These are phyloP conservation scores for Uria lomvia DNA, from an alignment of 2,113 vertebrate species.

Conservation along the genomic window DNA sequence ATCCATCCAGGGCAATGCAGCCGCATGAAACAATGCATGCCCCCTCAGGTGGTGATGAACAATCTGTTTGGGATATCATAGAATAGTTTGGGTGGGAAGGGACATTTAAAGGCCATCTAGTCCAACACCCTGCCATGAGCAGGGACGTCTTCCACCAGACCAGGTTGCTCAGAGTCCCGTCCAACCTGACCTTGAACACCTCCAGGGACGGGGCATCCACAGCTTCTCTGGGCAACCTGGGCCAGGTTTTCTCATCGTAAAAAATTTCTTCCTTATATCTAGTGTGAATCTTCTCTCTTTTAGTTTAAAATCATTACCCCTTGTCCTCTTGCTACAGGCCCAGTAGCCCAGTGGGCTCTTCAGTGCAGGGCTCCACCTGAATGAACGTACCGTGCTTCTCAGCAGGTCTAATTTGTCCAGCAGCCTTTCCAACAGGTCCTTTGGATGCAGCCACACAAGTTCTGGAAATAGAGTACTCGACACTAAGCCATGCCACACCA, in stretches of 20 bases:
- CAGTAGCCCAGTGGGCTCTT: neutral
- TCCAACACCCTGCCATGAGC: neutral
- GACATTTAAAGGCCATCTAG: neutral
- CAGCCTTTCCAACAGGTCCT: neutral
- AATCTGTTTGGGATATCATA: neutral
- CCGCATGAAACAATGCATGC: neutral
- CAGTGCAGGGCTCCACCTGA: neutral
- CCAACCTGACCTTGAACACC: neutral
- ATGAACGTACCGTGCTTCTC: neutral
- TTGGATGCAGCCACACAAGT: neutral
- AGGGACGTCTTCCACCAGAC: neutral
- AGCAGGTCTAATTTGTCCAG: neutral
- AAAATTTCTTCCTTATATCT: neutral
- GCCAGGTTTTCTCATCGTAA: fast-evolving
- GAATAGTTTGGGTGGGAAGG: neutral
- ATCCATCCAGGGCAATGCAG: neutral
- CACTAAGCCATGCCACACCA: neutral
- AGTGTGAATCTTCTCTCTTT: neutral
- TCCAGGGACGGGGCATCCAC: neutral
- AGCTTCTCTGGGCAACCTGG: neutral
- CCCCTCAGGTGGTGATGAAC: fast-evolving
- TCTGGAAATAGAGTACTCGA: neutral
- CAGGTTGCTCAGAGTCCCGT: neutral
- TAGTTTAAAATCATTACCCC: neutral
- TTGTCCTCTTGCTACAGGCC: neutral